These are phyloP conservation scores for Pristionchus japonicus DNA, from an alignment of 2,888 invertebrate genomes.

Conservation along the genomic window DNA sequence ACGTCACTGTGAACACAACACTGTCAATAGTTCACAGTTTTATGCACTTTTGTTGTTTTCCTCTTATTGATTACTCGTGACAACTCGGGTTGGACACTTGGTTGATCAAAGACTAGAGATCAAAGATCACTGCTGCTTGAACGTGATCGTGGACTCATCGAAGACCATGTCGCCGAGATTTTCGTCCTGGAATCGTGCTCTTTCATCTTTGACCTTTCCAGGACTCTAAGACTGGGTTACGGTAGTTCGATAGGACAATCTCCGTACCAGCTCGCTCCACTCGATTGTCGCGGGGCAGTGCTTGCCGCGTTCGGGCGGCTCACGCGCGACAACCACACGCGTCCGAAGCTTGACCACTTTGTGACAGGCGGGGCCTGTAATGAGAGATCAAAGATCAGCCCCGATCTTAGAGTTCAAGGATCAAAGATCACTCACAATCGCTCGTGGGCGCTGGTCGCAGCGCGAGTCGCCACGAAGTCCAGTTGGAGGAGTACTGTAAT, in stretches of 20 bases:
- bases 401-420: too few species aligned
- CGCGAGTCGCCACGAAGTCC: slow-evolving; percentile 5
- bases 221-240: not conserved
- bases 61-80: not conserved
- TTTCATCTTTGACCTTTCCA: too few species aligned
- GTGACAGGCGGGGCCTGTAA: too few species aligned
- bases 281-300: not conserved
- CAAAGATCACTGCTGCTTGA: too few species aligned
- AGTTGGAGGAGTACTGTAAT: not conserved
- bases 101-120: too few species aligned
- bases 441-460: not conserved
- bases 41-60: not conserved
- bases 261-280: not conserved
- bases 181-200: not conserved
- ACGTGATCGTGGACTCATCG: too few species aligned
- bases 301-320: not conserved
- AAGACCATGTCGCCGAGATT: not conserved
- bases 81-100: too few species aligned
- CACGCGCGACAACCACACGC: not conserved
- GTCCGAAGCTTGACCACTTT: slow-evolving; percentile 1
- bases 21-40: slow-evolving; percentile 31
- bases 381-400: too few species aligned
- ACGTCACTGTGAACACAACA: too few species aligned
- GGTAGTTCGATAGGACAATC: not conserved
- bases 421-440: not conserved